Base-by-base conservation (phyloP, 2,113 vertebrate species). In the Gallinago media region DNA sequence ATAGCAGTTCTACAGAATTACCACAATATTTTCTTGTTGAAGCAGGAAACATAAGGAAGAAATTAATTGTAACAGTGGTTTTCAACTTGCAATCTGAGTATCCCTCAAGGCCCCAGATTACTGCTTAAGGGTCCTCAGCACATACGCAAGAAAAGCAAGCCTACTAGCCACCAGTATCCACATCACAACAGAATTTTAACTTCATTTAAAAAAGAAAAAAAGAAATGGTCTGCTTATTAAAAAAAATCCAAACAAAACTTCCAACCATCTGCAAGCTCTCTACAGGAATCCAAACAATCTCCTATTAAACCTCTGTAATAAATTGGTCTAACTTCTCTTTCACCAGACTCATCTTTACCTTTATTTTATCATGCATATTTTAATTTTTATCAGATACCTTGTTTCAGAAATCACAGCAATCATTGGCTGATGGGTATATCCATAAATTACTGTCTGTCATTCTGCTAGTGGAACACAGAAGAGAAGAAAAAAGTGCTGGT, bases 201-300 rank as follows among this genome's bases (percentile, higher is more conserved):
- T 83, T 89, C 40, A 66, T 83, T 62, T 14, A 31, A 63, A 40
- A 78, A 82, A 68, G 62, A 58, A 47, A 56, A 32, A 42, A 29
- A 54, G 21, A 38, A 7, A 2, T 5, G 13, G 50, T 55, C 52
- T 74, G 42, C 68, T 92, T 91, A 87, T 71, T 92, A 84, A 73
- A 95, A 93, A 88, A 90, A 73, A 38, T 86, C 91, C 83, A 90
- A 94, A 92, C 58, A 83, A 83, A 92, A 89, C 86, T 88, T 11
- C 5, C 61, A 91, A 40, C 47, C 86, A 78, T 92, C 80, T 96
- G 94, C 70, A 92, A 94, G n/a, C 44, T 84, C 84, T 94, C 91
- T 94, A 95, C 72, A 92, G 68, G 86, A 96, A 96, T 91, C 86
- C 68, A 95, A 97, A 92, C 86, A 91, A 87, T 71, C 73, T 87